These are phyloP conservation scores for Neoascia interrupta DNA, from an alignment of 2,888 invertebrate species.

Conservation along the genomic window DNA sequence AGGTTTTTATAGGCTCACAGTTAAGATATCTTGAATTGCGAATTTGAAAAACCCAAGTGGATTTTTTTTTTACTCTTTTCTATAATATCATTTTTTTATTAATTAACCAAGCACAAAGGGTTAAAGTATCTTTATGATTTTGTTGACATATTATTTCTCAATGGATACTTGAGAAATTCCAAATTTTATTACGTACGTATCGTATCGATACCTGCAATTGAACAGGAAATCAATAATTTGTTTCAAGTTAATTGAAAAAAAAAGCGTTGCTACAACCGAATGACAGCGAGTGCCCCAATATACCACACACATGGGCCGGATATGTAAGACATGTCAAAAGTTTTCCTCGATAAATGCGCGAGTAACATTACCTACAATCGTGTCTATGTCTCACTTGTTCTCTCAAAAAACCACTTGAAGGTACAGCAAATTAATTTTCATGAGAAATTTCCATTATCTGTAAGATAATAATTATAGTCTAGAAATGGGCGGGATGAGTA, in stretches of 20 bases:
- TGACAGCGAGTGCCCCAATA: too few relatives aligned
- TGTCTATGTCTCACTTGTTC: conserved; percentile 21
- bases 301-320: conserved; percentile 8
- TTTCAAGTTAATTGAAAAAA: not conserved
- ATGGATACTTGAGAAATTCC: conserved; percentile 32
- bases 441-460: conserved; percentile 21
- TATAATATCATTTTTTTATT: not conserved
- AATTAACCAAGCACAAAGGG: conserved; percentile 6
- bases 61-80: not conserved
- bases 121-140: conserved; percentile 10
- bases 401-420: too few relatives aligned
- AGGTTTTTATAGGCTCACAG: too few relatives aligned
- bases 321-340: not conserved
- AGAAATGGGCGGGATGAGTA: not conserved
- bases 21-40: not conserved
- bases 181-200: too few relatives aligned
- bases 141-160: not conserved
- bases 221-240: conserved; percentile 25
- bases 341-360: conserved; percentile 11
- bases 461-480: conserved; percentile 7
- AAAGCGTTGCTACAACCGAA: too few relatives aligned
- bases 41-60: conserved; percentile 27
- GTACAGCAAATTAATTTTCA: conserved; percentile 6
- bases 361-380: conserved; percentile 9
- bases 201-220: too few relatives aligned